A percentile compares a stretch with the other conserved stretches of the same genome.
Conservation (phyloP, 2,888 invertebrate species). For the Plebejus anna region DNA sequence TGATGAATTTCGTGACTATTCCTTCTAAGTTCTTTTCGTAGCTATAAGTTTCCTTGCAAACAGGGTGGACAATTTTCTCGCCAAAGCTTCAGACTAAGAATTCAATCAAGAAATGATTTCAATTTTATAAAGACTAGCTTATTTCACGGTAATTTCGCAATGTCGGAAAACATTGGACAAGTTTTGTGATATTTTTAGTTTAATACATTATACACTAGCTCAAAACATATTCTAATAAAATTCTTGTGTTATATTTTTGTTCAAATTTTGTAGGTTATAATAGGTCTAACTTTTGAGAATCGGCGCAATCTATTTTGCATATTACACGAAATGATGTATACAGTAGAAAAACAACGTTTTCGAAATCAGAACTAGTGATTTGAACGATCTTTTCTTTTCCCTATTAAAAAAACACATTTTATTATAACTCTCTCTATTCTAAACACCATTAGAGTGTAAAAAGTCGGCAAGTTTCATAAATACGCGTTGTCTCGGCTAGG, state of each 20-base stretch:
- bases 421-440: background rate
- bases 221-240: background rate
- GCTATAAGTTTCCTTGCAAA: background rate
- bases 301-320: too few species aligned
- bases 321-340: too few species aligned
- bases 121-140: constrained; percentile 51
- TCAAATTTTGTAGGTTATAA: too few species aligned
- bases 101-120: constrained; percentile 47
- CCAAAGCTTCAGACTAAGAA: constrained; percentile 33
- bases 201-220: background rate
- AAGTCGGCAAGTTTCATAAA: constrained; percentile 18
- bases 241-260: background rate
- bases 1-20: background rate
- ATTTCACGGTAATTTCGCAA: constrained; percentile 53
- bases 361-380: too few species aligned
- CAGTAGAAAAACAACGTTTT: too few species aligned
- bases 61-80: constrained; percentile 4
- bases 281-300: too few species aligned
- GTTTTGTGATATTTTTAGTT: constrained; percentile 20
- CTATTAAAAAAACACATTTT: background rate
- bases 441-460: background rate
- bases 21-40: background rate
- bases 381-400: too few species aligned
- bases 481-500: constrained; percentile 52
- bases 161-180: constrained; percentile 19